A percentile compares a stretch with the other conserved stretches of the same genome.
Evolutionary conservation across 2,113 vertebrate species (phyloP).

Genomic region (Aix galericulata): DNA sequence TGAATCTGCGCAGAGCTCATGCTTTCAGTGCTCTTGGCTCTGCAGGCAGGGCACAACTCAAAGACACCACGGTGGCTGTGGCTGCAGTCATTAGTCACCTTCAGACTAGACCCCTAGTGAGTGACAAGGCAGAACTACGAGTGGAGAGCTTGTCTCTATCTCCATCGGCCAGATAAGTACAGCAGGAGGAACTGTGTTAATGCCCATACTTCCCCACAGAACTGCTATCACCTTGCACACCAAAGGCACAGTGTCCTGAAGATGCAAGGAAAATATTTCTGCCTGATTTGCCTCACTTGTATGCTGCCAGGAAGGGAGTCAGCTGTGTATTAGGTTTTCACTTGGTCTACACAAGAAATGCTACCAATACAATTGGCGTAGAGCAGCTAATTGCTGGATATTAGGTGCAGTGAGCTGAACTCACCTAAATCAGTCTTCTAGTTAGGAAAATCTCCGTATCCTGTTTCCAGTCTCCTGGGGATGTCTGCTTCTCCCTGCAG

Average conservation of each 20-base stretch:
- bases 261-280: not conserved
- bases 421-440: not conserved
- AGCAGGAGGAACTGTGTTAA: not conserved
- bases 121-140: not conserved
- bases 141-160: not conserved
- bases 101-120: not conserved
- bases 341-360: not conserved
- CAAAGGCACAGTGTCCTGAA: not conserved
- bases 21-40: not conserved
- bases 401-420: not conserved
- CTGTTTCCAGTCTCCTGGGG: not conserved
- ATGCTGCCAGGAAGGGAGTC: not conserved
- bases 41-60: not conserved
- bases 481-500: not conserved
- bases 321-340: not conserved
- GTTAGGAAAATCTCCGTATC: not conserved
- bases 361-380: not conserved
- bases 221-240: not conserved
- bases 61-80: not conserved
- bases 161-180: not conserved
- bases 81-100: not conserved
- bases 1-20: not conserved
- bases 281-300: not conserved
- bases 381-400: not conserved
- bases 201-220: not conserved